phyloP scores from a whole-genome alignment of 1,140 invertebrate genomes.

The Linepithema humile region DNA sequence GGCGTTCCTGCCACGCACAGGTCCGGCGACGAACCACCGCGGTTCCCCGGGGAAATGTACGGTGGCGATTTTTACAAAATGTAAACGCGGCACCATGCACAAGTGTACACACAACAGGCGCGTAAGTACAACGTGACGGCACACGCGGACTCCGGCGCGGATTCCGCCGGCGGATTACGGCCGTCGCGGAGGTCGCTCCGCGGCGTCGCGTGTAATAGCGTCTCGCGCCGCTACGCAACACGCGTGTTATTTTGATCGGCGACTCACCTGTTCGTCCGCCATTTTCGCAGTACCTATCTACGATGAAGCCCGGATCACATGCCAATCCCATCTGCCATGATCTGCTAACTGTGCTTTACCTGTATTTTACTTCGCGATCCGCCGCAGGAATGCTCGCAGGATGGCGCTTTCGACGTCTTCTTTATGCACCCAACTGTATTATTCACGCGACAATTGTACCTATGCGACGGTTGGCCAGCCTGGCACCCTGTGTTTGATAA shows the following conservation, averaged over 20 bases:
- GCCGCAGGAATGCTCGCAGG: too few relatives aligned
- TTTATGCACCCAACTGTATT: too few relatives aligned
- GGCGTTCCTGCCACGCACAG: background rate
- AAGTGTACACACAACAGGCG: background rate
- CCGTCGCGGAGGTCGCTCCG: conserved; percentile 20
- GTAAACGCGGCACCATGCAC: background rate
- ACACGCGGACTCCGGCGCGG: conserved; percentile 39
- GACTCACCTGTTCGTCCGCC: conserved; percentile 87
- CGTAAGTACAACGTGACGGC: conserved; percentile 12
- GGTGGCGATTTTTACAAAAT: conserved; percentile 15
- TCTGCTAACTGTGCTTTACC: too few relatives aligned
- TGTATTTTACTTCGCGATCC: too few relatives aligned
- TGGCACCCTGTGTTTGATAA: too few relatives aligned
- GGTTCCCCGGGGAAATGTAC: conserved; percentile 10
- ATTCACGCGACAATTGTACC: too few relatives aligned
- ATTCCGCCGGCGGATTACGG: conserved; percentile 37
- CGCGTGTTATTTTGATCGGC: conserved; percentile 76
- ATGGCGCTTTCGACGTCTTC: too few relatives aligned
- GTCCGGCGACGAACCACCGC: conserved; percentile 54
- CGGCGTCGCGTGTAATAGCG: conserved; percentile 45
- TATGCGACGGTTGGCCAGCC: too few relatives aligned
- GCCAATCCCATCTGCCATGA: conserved; percentile 58
- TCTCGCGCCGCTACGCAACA: conserved; percentile 43
- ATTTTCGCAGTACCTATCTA: conserved; percentile 82
- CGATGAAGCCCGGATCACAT: conserved; percentile 73